Conservation (phyloP, 2,113 vertebrate genomes). For the Engystomops pustulosus region DNA sequence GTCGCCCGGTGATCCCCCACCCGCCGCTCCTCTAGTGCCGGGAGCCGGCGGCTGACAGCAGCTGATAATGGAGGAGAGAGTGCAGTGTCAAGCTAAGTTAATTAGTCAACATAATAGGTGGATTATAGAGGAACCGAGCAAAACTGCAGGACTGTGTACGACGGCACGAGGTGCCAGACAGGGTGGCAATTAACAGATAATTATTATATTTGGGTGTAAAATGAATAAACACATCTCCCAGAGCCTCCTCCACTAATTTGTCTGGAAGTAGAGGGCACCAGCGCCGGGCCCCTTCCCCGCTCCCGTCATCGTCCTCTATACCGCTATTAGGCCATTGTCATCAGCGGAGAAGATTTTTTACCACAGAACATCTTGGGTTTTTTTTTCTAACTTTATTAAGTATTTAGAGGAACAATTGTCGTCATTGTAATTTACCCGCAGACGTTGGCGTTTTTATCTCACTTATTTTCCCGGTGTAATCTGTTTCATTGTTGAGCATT, state of each 20-base stretch:
- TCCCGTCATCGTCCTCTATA: not conserved
- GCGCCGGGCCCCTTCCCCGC: conserved; percentile 1
- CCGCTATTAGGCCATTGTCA: not conserved
- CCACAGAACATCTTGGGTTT: not conserved
- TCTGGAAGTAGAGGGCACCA: conserved; percentile 80
- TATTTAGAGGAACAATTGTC: conserved; percentile 31
- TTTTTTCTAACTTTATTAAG: conserved; percentile 3
- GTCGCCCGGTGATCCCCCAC: conserved; percentile 72
- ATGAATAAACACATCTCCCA: conserved; percentile 83
- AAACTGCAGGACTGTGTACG: conserved; percentile 81
- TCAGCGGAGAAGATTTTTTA: not conserved
- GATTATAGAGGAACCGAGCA: conserved; percentile 79
- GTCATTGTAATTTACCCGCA: not conserved
- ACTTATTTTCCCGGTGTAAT: conserved; percentile 31
- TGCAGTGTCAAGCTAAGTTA: conserved; percentile 85
- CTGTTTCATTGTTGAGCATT: conserved; percentile 13
- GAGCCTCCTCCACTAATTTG: conserved; percentile 77
- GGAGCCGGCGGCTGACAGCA: conserved; percentile 81
- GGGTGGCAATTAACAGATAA: conserved; percentile 84
- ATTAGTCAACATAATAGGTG: conserved; percentile 90
- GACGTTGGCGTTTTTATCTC: conserved; percentile 25
- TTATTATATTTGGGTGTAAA: conserved; percentile 88
- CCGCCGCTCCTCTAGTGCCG: conserved; percentile 74
- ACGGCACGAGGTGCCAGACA: conserved; percentile 77
- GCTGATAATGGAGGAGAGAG: conserved; percentile 87